Evolutionary conservation across 2,113 vertebrate genomes (phyloP), one percentile per base, ranked within the genome.

Genomic region (Macrotus californicus): DNA sequence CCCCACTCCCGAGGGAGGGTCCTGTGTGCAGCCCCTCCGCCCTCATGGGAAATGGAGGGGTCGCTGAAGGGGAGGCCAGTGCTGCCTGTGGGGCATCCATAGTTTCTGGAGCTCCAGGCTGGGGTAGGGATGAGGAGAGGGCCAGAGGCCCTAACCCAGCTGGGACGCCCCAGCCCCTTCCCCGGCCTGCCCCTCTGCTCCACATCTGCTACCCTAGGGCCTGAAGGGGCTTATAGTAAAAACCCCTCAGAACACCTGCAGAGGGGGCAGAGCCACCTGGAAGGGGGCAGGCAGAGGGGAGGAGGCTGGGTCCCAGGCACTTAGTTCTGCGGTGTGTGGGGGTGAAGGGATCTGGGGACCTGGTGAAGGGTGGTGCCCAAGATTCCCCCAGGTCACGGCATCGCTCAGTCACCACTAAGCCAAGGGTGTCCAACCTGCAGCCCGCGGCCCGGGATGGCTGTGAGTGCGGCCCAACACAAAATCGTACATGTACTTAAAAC

Each of bases 231-330:
- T 31, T 16, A 34, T 6, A 50, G 39, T 67, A n/a, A 88, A 59
- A 73, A 11, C 39, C 39, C 52, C 29, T 43, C 26, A 21, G 69
- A 80, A 96, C 97, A 97, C 94, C 29, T 96, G 96, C 91, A 56
- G 86, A 5, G 0, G 11, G n/a, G 89, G 91, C 7, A 96, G 86
- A 93, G n/a, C 90, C 89, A 89, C 75, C 89, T 97, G 95, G 93
- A 91, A 80, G 81, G 87, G 26, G 54, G 31, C 19, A 0, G 26
- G 19, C 26, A 21, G 14, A 10, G 11, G 7, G 70, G 31, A 26
- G 29, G 43, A 48, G 34, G 4, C 14, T 26, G 29, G n/a, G 36
- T 24, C 36, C 41, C 21, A 7, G 29, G 11, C 48, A 64, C 50
- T 69, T 14, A 11, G 15, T 43, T 84, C 39, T 61, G 66, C 43